Percentiles rank a stretch among this genome's conserved stretches.
Evolutionary conservation across 1,140 invertebrate species (phyloP).

Genomic region (Caenorhabditis brenneri): DNA sequence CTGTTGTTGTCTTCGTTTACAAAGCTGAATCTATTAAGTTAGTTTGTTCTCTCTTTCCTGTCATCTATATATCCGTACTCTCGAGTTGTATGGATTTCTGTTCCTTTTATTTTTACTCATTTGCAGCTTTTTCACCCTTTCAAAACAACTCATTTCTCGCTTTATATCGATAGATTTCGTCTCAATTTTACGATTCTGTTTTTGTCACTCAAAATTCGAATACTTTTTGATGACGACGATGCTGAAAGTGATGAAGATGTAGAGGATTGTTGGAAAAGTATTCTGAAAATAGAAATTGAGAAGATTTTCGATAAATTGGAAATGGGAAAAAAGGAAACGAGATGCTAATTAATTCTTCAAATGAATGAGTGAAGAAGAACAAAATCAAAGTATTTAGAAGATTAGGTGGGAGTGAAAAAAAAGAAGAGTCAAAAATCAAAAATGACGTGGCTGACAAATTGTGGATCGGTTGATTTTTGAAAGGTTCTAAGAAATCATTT

Average conservation of each 20-base stretch:
- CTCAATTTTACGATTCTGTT: slow-evolving; percentile 13
- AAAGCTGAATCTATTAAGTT: not conserved
- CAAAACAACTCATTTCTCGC: not conserved
- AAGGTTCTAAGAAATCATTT: too few relatives aligned
- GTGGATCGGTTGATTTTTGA: not conserved
- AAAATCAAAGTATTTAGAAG: not conserved
- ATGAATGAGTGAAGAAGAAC: not conserved
- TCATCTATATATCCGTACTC: not conserved
- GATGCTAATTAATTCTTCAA: slow-evolving; percentile 3
- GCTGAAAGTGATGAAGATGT: not conserved
- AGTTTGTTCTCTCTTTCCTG: not conserved
- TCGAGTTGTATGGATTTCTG: not conserved
- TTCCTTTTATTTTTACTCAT: too few relatives aligned
- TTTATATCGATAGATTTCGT: not conserved
- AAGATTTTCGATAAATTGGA: not conserved
- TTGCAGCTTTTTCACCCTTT: not conserved
- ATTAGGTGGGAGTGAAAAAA: not conserved
- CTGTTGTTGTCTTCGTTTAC: not conserved
- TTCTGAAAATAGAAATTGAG: not conserved
- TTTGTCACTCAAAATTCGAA: not conserved
- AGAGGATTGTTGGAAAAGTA: not conserved
- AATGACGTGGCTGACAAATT: not conserved
- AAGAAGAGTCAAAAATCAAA: not conserved
- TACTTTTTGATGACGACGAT: not conserved
- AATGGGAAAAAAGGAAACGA: not conserved